Conservation (phyloP, 2,797 vertebrate species). For the Hemibagrus guttatus region DNA sequence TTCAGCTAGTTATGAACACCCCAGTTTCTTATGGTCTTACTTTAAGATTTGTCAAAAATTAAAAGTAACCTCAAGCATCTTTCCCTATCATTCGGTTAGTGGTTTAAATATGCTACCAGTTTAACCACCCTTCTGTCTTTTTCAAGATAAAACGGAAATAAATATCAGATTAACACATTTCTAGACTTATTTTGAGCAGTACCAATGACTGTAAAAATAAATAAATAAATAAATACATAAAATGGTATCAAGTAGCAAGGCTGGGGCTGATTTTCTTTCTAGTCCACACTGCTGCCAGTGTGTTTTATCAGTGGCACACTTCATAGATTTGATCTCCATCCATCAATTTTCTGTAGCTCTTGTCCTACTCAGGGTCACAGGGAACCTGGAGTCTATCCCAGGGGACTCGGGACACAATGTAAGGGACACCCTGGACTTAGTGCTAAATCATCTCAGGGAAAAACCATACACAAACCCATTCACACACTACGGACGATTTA, state of each 20-base stretch:
- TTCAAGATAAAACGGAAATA: neutral
- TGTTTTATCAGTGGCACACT: neutral
- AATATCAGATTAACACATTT: neutral
- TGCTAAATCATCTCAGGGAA: too few species aligned
- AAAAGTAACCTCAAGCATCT: neutral
- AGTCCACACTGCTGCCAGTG: neutral
- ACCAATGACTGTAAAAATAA: neutral
- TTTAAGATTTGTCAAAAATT: neutral
- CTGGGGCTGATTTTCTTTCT: neutral
- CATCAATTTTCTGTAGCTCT: too few species aligned
- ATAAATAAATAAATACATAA: neutral
- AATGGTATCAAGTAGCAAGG: neutral
- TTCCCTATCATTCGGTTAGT: neutral
- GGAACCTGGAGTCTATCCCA: too few species aligned
- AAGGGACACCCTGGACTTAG: too few species aligned
- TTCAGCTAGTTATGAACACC: neutral
- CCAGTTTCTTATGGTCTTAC: neutral
- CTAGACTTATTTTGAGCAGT: neutral
- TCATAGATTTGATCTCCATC: neutral
- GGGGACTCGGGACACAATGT: too few species aligned
- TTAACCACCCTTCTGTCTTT: neutral
- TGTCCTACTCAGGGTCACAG: too few species aligned
- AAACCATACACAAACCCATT: too few species aligned
- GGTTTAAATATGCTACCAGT: neutral
- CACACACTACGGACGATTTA: too few species aligned